These are phyloP conservation scores for Drosophila paracracens DNA, from an alignment of 2,888 invertebrate genomes.

Conservation along the genomic window DNA sequence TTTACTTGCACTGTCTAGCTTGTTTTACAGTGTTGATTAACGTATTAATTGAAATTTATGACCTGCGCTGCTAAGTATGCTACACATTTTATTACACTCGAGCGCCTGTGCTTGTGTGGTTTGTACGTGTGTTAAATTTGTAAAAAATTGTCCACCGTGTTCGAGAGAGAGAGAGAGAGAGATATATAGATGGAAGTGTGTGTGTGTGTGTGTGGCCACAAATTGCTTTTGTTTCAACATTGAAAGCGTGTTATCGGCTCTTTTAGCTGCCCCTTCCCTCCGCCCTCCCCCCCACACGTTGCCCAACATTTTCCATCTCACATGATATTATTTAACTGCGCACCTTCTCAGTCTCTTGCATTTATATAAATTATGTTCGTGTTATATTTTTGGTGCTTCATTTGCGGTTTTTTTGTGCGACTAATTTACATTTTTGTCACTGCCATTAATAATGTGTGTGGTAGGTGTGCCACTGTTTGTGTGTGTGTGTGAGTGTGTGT, in stretches of 20 bases:
- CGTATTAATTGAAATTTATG: conserved; percentile 72
- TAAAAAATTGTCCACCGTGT: conserved; percentile 57
- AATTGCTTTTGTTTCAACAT: conserved; percentile 72
- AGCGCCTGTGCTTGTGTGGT: not conserved
- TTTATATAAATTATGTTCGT: conserved; percentile 61
- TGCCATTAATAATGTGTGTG: conserved; percentile 67
- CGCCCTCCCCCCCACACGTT: not conserved
- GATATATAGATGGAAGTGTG: not conserved
- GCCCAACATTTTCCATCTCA: not conserved
- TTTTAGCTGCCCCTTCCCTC: conserved; percentile 56
- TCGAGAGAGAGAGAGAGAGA: not conserved
- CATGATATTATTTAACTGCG: not conserved
- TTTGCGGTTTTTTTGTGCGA: conserved; percentile 52
- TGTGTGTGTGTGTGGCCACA: conserved; percentile 46
- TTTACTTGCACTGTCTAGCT: conserved; percentile 41
- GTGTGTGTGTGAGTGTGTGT: conserved; percentile 4
- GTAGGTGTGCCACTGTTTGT: not conserved
- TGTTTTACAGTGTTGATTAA: conserved; percentile 70
- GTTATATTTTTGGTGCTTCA: conserved; percentile 41
- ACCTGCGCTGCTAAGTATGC: conserved; percentile 60
- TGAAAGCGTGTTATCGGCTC: conserved; percentile 71
- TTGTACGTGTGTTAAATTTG: conserved; percentile 54
- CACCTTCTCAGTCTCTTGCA: conserved; percentile 10
- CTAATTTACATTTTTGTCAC: conserved; percentile 81
- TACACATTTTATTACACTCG: conserved; percentile 38